Evolutionary conservation across 2,113 vertebrate genomes (phyloP).

Genomic region (Lontra canadensis): DNA sequence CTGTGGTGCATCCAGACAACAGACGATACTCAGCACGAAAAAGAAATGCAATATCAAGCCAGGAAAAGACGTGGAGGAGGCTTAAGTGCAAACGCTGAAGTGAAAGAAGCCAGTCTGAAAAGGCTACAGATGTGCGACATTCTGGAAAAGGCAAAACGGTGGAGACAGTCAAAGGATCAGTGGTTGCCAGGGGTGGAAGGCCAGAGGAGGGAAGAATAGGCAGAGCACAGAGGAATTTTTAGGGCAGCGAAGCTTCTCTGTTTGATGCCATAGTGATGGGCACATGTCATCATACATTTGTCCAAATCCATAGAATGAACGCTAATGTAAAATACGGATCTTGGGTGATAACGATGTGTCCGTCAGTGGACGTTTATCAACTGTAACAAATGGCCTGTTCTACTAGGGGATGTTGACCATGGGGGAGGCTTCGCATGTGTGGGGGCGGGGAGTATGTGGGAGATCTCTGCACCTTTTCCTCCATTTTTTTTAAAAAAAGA

Average conservation of each 20-base stretch:
- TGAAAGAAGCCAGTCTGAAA: not conserved
- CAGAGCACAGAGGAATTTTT: not conserved
- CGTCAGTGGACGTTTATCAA: fast-evolving
- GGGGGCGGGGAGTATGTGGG: not conserved
- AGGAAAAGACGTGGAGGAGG: not conserved
- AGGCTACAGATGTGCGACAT: not conserved
- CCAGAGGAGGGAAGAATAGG: not conserved
- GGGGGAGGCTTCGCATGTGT: not conserved
- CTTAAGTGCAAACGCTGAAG: not conserved
- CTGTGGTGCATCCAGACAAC: not conserved
- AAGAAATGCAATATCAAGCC: not conserved
- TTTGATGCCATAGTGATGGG: not conserved
- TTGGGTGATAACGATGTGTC: too few species aligned
- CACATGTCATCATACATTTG: not conserved
- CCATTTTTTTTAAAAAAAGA: not conserved
- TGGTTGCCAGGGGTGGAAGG: not conserved
- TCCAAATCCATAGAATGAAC: not conserved
- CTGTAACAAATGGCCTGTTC: not conserved
- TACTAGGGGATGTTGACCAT: too few species aligned
- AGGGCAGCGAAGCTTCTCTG: not conserved
- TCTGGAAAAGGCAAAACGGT: not conserved
- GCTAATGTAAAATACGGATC: not conserved
- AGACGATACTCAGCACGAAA: not conserved
- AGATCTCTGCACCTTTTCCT: not conserved
- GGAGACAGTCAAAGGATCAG: not conserved